Evolutionary conservation across 2,113 vertebrate genomes (phyloP), one percentile per base, ranked within the genome.

Genomic region (Chrysochloris asiatica): DNA sequence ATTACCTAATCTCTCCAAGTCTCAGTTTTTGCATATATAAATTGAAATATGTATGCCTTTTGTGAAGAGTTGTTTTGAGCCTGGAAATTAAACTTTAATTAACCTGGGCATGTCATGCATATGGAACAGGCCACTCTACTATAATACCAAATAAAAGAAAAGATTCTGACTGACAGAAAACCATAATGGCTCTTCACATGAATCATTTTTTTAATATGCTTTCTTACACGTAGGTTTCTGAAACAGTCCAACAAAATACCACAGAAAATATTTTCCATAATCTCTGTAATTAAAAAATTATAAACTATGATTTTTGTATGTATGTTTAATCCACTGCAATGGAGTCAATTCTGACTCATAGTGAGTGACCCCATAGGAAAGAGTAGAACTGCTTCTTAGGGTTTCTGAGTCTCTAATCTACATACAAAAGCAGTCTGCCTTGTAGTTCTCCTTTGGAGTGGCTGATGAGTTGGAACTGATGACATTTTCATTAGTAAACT

Each of bases 71-170:
- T 75, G 30, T 67, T 88, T 63, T 30, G 67, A 76, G 30, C 33
- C 72, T 73, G 13, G 9, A 8, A 67, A 92, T 92, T 93, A 83
- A 95, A 41, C 24, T 69, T 82, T 92, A 80, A 82, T 90, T 88
- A 81, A 89, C 26, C 65, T 86, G 33, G 48, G 2, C 73, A 30
- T 48, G 8, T 43, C 72, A 59, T 81, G 61, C 14, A 81, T 61
- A 69, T 41, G 28, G 72, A 95, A 90, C 47, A 88, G 11, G 38
- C 47, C 43, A 79, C 80, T 93, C 54, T 65, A 50, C 61, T 63
- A 38, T 38, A 61, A 63, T n/a, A 85, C n/a, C 48, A 92, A 56
- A 91, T 50, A 61, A 81, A 86, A 52, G 8, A 77, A 92, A 65
- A 92, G 50, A 30, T 47, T 59, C n/a, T n/a, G 28, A 88, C 36